These are phyloP conservation scores for Pipa parva DNA, from an alignment of 2,113 vertebrate genomes.

Conservation along the genomic window DNA sequence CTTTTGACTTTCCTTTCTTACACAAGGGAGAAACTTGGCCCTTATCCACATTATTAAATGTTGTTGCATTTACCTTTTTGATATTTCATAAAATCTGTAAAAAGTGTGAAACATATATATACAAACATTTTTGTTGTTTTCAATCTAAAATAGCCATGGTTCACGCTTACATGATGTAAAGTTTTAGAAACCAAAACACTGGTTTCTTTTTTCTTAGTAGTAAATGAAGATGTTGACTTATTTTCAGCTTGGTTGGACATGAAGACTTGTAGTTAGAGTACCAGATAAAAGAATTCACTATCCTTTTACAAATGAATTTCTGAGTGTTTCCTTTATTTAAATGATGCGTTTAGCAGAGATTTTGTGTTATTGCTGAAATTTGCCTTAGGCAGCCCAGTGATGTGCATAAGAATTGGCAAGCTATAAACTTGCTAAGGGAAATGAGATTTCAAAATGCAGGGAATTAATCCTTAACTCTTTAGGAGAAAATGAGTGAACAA, in stretches of 20 bases:
- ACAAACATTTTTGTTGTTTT: no score
- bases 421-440: conserved; percentile 22
- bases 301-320: conserved; percentile 22
- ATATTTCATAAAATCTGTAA: no score
- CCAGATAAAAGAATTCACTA: neutral
- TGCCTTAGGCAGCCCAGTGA: conserved; percentile 19
- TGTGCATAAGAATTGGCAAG: conserved; percentile 31
- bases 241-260: neutral
- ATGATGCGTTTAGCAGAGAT: conserved; percentile 24
- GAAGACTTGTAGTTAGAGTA: neutral
- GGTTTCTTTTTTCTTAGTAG: neutral
- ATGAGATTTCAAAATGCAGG: conserved; percentile 36
- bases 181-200: neutral
- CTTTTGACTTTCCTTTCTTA: no score
- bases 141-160: no score
- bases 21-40: no score
- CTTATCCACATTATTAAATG: no score
- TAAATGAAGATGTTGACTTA: conserved; percentile 1
- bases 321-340: conserved; percentile 28
- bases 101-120: no score
- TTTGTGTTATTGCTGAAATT: conserved; percentile 7
- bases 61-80: no score
- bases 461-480: conserved; percentile 11
- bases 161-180: neutral
- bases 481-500: no score